These are phyloP conservation scores for Melanitta fusca DNA, from an alignment of 2,797 vertebrate species.

Conservation along the genomic window DNA sequence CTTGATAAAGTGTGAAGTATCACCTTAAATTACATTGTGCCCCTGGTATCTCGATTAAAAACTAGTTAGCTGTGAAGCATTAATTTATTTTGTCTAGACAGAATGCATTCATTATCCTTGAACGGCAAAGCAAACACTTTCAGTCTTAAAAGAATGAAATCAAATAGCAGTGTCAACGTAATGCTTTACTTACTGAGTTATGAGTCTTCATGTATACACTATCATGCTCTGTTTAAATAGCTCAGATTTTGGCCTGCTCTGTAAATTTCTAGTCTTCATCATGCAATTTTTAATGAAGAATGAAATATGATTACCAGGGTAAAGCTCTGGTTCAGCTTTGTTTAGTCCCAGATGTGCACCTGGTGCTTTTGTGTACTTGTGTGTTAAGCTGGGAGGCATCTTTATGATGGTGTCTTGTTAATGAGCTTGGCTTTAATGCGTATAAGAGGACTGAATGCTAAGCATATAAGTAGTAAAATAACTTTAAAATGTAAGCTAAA, in stretches of 20 bases:
- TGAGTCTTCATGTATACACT: constrained; percentile 1
- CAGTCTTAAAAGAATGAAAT: constrained; percentile 45
- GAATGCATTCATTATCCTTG: constrained; percentile 31
- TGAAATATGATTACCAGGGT: constrained; percentile 75
- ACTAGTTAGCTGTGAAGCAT: constrained; percentile 30
- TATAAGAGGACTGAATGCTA: not conserved
- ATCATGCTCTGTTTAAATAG: constrained; percentile 51
- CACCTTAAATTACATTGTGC: constrained; percentile 40
- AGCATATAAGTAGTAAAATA: constrained; percentile 38
- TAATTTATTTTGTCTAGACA: constrained; percentile 58
- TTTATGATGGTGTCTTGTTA: constrained; percentile 52
- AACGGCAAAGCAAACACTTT: constrained; percentile 18
- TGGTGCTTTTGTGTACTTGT: constrained; percentile 77
- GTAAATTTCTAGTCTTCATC: constrained; percentile 65
- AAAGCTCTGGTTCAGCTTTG: constrained; percentile 69
- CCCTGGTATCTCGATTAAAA: constrained; percentile 51
- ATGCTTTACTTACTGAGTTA: constrained; percentile 35
- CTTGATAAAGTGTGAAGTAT: constrained; percentile 41
- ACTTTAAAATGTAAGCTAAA: constrained; percentile 53
- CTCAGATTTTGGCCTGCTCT: constrained; percentile 57
- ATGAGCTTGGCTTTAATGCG: constrained; percentile 51
- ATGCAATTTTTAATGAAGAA: constrained; percentile 79
- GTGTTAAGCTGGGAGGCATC: constrained; percentile 57
- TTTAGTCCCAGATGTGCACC: constrained; percentile 82
- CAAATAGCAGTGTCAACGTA: not conserved